Evolutionary conservation across 2,888 invertebrate species (phyloP), one percentile per base, ranked within the genome.

Genomic region (Folsomia candida): DNA sequence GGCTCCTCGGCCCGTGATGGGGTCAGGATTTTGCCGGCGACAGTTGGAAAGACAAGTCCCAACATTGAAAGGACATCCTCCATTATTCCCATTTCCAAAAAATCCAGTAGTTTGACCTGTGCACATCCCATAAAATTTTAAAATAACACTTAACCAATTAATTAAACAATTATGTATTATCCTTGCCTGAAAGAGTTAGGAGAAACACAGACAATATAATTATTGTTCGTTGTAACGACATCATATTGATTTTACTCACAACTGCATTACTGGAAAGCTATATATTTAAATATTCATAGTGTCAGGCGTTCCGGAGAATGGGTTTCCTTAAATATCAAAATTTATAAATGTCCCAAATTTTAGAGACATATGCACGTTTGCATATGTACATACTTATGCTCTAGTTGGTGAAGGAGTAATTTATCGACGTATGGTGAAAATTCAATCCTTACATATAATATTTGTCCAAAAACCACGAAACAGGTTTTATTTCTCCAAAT

Each of bases 51-150:
- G 47, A 51, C 74, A 74, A 28, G 59, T 64, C 1, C 47, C 28
- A 4, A 29, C 47, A 58, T 68, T 74, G 26, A 71, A 68, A 4
- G 71, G 71, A 26, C 74, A 74, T 3, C 74, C 74, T 24, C 70
- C 47, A 2, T 51, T 14, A 51, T 69, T 61, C 54, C 66, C 66
- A 24, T 26, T 14, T 14, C 37, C 37, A 37, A 37, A 37, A 14
- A 37, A 37, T 37, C 37, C 37, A 37, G 37, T 14, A 37, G 37
- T 37, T 14, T 37, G 6, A 37, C 14, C 37, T 37, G 14, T 37
- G 4, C 14, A 9, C 14, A 14, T 9, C 37, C 4, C 4, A 37
- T 9, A 37, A 37, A 9, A 37, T 37, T 37, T 37, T 37, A 37
- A 37, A 37, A 37, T 9, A 14, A 37, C 37, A 37, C 14, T 37